Evolutionary conservation across 2,888 invertebrate species (phyloP).

Genomic region (Aelia acuminata): DNA sequence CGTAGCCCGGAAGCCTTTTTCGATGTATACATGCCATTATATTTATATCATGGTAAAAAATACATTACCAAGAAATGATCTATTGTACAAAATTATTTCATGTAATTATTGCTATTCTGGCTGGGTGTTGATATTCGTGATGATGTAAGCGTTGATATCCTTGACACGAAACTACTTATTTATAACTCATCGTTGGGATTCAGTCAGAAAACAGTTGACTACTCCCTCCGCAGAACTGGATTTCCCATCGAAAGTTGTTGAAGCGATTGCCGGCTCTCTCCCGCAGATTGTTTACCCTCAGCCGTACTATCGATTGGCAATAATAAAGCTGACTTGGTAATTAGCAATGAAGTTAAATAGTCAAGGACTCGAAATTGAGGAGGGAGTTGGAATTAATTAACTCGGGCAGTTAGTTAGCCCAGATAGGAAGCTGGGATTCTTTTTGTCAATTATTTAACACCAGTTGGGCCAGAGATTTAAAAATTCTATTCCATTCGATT

Average conservation of each 20-base stretch:
- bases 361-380: conserved; percentile 4
- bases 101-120: no score
- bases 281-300: conserved; percentile 38
- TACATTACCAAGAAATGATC: no score
- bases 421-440: background rate
- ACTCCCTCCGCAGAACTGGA: no score
- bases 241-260: background rate
- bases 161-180: background rate
- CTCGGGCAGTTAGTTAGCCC: background rate
- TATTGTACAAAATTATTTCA: no score
- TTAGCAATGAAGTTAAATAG: conserved; percentile 47
- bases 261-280: background rate
- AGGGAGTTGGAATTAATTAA: conserved; percentile 40
- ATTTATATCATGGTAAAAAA: no score
- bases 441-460: conserved; percentile 37
- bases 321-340: conserved; percentile 49
- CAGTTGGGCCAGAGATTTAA: background rate
- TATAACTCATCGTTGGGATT: background rate
- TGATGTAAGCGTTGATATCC: no score
- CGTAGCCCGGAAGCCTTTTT: no score
- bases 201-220: background rate
- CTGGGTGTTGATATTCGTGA: no score
- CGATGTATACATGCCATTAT: no score
- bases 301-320: conserved; percentile 15
- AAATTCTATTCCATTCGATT: background rate